Evolutionary conservation across 2,113 vertebrate species (phyloP), one percentile per base, ranked within the genome.

Genomic region (Cephalophus harveyi): DNA sequence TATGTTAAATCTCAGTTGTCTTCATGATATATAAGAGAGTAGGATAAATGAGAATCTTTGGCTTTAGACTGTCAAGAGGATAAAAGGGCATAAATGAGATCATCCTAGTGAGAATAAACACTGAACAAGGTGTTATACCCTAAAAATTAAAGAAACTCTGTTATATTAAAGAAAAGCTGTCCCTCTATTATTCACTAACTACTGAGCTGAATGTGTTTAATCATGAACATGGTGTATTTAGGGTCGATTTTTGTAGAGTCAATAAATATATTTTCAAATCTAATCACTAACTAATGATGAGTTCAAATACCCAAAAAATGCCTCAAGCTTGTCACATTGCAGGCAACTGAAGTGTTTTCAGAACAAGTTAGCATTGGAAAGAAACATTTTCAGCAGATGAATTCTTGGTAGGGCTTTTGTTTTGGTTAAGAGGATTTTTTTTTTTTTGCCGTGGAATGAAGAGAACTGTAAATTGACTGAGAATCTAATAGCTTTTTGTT

Each of bases 211-310:
- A 64, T 30, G 7, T 59, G 4, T 52, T 76, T 59, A 54, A 46
- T 78, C 48, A 59, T 1, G 54, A 86, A 93, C 87, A 71, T 60
- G 9, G 7, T 36, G 19, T 50, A 67, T 36, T 71, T 76, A 82
- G 27, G 9, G 19, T 71, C 78, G 3, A 93, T 50, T 91, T 93
- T 89, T 55, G 2, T 54, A 76, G 54, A 50, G 54, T 33, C 40
- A 54, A 54, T 46, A 96, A 71, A 81, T 74, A 48, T 62, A 87
- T 93, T 67, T 94, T 74, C 19, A 96, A 46, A 96, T 93, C 12
- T 60, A 93, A 33, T 11, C 27, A 40, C 46, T 92, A 94, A 85
- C 19, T 60, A 60, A 48, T 62, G 54, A 85, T 82, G 36, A 85
- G 9, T 6, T 30, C 30, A 86, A 91, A 64, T 23, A 30, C 4